phyloP scores from a whole-genome alignment of 2,113 vertebrate species.

The Leucosticte australis region DNA sequence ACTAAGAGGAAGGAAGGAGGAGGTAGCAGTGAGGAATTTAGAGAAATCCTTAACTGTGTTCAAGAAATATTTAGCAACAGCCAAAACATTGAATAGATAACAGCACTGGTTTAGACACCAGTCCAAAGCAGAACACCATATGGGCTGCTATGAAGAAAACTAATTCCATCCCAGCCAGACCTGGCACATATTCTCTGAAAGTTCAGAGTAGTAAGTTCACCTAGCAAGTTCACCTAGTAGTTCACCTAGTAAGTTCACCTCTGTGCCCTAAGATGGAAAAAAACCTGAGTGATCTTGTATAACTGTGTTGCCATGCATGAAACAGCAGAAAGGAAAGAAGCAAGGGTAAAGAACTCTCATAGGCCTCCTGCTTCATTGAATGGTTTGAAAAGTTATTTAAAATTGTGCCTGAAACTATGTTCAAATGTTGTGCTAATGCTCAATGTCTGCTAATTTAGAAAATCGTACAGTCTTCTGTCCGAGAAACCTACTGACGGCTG shows the following conservation, averaged over 20 bases:
- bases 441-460: neutral
- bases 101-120: neutral
- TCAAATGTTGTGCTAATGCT: neutral
- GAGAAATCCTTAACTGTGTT: neutral
- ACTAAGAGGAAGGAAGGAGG: neutral
- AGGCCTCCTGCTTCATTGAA: neutral
- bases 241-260: neutral
- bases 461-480: neutral
- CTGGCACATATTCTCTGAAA: neutral
- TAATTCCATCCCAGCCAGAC: neutral
- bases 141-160: neutral
- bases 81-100: neutral
- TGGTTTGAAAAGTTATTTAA: neutral
- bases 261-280: neutral
- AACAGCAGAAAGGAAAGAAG: neutral
- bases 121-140: neutral
- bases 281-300: neutral
- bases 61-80: neutral
- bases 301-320: accelerated
- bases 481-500: neutral
- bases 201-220: too few relatives aligned
- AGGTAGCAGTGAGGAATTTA: neutral
- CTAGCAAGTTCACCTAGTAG: too few relatives aligned
- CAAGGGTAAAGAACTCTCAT: neutral
- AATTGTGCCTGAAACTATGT: neutral